Conservation (phyloP, 92 coral and sea anemone species). For the Bergia sp. region DNA sequence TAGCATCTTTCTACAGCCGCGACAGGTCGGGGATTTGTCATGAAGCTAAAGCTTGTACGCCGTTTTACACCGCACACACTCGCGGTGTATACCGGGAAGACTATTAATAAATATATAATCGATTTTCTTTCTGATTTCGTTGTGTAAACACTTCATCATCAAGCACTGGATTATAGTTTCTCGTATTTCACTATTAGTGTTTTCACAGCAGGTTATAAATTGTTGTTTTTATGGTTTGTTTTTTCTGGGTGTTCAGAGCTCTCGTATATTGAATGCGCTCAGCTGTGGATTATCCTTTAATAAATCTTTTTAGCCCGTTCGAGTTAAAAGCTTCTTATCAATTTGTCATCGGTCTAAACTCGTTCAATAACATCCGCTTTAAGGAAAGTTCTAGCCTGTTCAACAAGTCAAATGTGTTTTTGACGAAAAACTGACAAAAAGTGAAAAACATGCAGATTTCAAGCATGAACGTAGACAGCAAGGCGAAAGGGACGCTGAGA, state of each 20-base stretch:
- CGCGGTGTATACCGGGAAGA: not conserved
- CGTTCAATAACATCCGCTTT: not conserved
- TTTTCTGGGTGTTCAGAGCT: not conserved
- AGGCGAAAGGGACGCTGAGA: no score
- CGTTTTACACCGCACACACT: not conserved
- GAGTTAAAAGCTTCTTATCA: not conserved
- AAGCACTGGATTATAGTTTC: not conserved
- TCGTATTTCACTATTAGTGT: no score
- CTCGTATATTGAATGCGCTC: not conserved
- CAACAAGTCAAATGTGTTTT: not conserved
- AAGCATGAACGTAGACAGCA: no score
- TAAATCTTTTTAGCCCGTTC: not conserved
- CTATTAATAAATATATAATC: not conserved
- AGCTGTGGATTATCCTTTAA: not conserved
- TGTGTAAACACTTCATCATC: not conserved
- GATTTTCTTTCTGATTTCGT: not conserved
- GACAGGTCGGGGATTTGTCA: not conserved
- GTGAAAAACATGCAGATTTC: not conserved
- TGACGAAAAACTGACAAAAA: not conserved
- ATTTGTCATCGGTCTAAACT: not conserved
- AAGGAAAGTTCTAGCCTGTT: not conserved
- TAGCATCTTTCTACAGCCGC: not conserved
- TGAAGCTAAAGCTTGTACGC: not conserved
- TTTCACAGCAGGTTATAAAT: not conserved
- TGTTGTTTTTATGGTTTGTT: not conserved